Percentiles rank a stretch among this genome's conserved stretches.
Evolutionary conservation across 1,140 invertebrate species (phyloP).

Genomic region (Lethrus apterus): DNA sequence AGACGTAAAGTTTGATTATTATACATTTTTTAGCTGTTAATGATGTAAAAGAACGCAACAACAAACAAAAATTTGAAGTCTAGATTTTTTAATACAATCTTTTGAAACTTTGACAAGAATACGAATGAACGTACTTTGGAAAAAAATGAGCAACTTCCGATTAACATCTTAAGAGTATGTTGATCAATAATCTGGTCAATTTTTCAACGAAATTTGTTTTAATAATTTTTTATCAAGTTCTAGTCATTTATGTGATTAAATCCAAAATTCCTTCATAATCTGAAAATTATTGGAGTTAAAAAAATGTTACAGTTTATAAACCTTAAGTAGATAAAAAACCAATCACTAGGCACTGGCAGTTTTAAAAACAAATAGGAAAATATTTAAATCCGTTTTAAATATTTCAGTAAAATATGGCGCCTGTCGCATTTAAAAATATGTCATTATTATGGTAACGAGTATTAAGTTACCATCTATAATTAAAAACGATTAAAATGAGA

Average conservation of each 20-base stretch:
- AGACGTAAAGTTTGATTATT: too few species aligned
- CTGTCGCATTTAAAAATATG: neutral
- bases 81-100: too few species aligned
- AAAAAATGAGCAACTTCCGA: slow-evolving; percentile 29
- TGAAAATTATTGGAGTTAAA: too few species aligned
- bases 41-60: too few species aligned
- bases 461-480: slow-evolving; percentile 1
- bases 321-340: too few species aligned
- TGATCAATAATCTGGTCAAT: neutral
- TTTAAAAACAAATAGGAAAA: slow-evolving; percentile 14
- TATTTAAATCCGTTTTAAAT: slow-evolving; percentile 13
- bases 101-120: too few species aligned
- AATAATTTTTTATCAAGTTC: too few species aligned
- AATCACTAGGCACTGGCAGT: slow-evolving; percentile 18
- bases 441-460: neutral
- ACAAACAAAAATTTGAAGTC: too few species aligned
- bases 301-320: too few species aligned
- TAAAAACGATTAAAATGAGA: slow-evolving; percentile 18
- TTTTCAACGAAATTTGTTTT: slow-evolving; percentile 6
- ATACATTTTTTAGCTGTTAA: too few species aligned
- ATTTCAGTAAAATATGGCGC: neutral
- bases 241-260: too few species aligned
- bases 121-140: neutral
- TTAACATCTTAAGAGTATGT: slow-evolving; percentile 20
- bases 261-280: too few species aligned